A percentile compares a stretch with the other conserved stretches of the same genome.
Conservation (phyloP, 2,797 vertebrate species). For the Decapterus maruadsi region DNA sequence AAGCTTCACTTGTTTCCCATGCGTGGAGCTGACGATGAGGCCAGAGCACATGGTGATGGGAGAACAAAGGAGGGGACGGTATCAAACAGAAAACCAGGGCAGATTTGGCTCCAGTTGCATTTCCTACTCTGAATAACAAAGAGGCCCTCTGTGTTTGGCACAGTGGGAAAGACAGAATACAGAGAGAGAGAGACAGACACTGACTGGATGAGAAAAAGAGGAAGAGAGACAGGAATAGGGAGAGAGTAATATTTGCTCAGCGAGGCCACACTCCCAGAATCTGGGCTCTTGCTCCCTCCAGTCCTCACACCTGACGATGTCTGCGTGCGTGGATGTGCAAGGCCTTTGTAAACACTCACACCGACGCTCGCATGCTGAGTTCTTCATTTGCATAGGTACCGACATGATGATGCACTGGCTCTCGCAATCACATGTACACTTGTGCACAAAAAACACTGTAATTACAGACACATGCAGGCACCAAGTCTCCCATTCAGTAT, state of each 20-base stretch:
- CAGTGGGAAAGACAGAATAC: constrained; percentile 61
- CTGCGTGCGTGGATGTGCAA: constrained; percentile 61
- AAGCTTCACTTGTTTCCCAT: constrained; percentile 48
- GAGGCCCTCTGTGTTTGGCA: constrained; percentile 75
- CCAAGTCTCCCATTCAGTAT: constrained; percentile 39
- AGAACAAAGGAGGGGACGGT: constrained; percentile 80
- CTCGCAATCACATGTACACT: constrained; percentile 38
- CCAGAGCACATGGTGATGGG: constrained; percentile 56
- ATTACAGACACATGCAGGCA: constrained; percentile 44
- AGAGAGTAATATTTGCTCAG: constrained; percentile 63
- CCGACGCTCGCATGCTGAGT: constrained; percentile 25
- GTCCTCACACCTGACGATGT: constrained; percentile 70
- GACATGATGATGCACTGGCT: constrained; percentile 38
- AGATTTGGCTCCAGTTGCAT: constrained; percentile 79
- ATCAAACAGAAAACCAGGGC: constrained; percentile 76
- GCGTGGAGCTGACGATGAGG: constrained; percentile 52
- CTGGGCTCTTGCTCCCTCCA: constrained; percentile 40
- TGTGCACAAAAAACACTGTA: constrained; percentile 26
- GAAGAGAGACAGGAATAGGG: constrained; percentile 28
- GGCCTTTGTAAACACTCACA: constrained; percentile 63
- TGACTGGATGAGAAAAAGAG: constrained; percentile 1
- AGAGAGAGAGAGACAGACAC: constrained; percentile 39
- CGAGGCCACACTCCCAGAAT: constrained; percentile 53
- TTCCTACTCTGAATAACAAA: constrained; percentile 83
- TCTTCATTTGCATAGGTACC: constrained; percentile 66